A percentile compares a stretch with the other conserved stretches of the same genome.
These are phyloP conservation scores for Tenebrio molitor DNA, from an alignment of 1,140 invertebrate species.

Conservation along the genomic window DNA sequence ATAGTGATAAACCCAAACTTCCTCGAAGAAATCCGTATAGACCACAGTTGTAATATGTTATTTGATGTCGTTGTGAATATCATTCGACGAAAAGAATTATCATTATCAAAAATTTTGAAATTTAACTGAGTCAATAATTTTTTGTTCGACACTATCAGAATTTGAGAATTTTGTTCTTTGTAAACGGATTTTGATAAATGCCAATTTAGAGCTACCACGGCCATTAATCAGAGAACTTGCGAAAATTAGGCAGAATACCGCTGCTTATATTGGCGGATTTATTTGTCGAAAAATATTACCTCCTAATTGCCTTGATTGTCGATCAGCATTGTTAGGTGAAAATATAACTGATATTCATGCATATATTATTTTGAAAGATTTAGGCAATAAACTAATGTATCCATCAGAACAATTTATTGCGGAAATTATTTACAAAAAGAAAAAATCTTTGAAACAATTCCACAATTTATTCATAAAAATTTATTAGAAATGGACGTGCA, in stretches of 20 bases:
- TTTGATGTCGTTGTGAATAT: no score
- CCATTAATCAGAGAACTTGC: background rate
- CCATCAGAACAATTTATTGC: background rate
- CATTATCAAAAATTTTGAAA: no score
- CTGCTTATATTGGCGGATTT: background rate
- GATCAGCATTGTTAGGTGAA: background rate
- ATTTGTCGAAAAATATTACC: background rate
- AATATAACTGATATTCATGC: background rate
- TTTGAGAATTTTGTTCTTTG: no score
- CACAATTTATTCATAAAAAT: background rate
- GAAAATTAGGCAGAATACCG: background rate
- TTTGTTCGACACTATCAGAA: no score
- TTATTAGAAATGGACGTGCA: background rate
- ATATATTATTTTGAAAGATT: background rate
- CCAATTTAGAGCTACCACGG: no score
- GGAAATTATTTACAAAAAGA: background rate
- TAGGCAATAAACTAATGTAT: background rate
- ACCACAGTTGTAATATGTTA: no score
- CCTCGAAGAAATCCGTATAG: no score
- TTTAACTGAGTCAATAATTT: no score
- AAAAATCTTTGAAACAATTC: background rate
- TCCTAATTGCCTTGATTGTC: background rate
- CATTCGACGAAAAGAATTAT: no score
- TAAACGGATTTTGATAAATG: no score
- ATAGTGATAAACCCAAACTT: no score